Percentiles rank a stretch among this genome's conserved stretches.
Evolutionary conservation across 2,113 vertebrate species (phyloP).

Genomic region (Cyanoramphus novaezelandiae): DNA sequence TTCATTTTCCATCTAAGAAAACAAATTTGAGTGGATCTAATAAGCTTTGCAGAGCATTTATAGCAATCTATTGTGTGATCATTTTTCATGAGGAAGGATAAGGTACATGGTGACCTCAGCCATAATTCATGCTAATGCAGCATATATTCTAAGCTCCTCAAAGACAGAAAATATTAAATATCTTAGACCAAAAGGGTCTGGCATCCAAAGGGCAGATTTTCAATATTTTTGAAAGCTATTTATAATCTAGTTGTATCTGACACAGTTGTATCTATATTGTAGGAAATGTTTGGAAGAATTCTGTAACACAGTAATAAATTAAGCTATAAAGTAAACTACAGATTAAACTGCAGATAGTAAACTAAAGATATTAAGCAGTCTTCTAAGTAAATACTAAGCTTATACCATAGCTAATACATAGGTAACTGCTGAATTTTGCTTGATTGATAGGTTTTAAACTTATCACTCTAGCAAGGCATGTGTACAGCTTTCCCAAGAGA

Average conservation of each 20-base stretch:
- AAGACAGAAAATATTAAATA: conserved; percentile 6
- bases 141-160: conserved; percentile 33
- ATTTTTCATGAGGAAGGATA: conserved; percentile 43
- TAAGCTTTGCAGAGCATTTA: neutral
- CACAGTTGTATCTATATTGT: conserved; percentile 15
- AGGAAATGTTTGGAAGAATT: neutral
- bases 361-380: conserved; percentile 20
- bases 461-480: neutral
- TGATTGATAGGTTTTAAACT: conserved; percentile 49
- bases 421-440: conserved; percentile 7
- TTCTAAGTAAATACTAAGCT: neutral
- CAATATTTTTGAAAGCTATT: conserved; percentile 49
- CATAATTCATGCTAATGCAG: conserved; percentile 48
- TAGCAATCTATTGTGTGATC: conserved; percentile 1
- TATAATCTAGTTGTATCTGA: conserved; percentile 20
- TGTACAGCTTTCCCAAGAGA: neutral
- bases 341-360: too few species aligned
- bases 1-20: conserved; percentile 51
- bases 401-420: neutral
- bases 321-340: conserved; percentile 34
- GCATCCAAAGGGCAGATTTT: conserved; percentile 23
- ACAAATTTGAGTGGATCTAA: conserved; percentile 16
- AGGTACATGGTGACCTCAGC: conserved; percentile 6
- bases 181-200: neutral
- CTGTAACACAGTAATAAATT: neutral